Conservation (phyloP, 92 coral and sea anemone genomes). For the Zoanthus sansibaricus region DNA sequence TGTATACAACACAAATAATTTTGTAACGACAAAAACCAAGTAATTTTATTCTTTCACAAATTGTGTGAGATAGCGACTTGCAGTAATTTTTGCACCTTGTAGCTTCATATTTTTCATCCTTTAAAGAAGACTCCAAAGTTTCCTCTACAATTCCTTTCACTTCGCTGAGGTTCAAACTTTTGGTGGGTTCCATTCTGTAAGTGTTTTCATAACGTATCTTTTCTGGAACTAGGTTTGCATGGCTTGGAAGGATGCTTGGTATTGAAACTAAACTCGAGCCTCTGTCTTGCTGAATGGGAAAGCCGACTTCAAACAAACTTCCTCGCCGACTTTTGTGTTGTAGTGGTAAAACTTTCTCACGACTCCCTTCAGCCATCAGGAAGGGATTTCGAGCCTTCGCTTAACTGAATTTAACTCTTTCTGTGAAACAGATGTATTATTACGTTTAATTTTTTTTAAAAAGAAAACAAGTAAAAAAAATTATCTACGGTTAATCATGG, state of each 20-base stretch:
- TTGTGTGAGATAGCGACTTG: slow-evolving; percentile 85
- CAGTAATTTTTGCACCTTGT: slow-evolving; percentile 73
- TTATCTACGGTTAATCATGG: not conserved
- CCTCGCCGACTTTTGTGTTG: slow-evolving; percentile 78
- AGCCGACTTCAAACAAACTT: slow-evolving; percentile 98
- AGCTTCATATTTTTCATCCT: slow-evolving; percentile 78
- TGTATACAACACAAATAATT: slow-evolving; percentile 75
- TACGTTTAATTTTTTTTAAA: not conserved
- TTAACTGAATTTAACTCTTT: not conserved
- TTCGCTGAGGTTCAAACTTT: slow-evolving; percentile 85
- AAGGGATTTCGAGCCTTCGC: not conserved
- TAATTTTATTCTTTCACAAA: slow-evolving; percentile 83
- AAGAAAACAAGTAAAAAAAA: not conserved
- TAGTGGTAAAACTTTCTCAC: slow-evolving; percentile 31
- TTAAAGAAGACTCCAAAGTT: slow-evolving; percentile 86
- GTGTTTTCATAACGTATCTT: slow-evolving; percentile 91
- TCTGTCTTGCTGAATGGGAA: slow-evolving; percentile 85
- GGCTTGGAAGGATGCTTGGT: slow-evolving; percentile 88
- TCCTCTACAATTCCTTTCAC: slow-evolving; percentile 89
- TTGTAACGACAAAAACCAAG: slow-evolving; percentile 81
- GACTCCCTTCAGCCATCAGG: slow-evolving; percentile 35
- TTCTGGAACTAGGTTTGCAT: slow-evolving; percentile 66
- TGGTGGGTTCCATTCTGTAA: slow-evolving; percentile 92
- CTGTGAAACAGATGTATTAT: too few species aligned
- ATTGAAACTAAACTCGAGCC: slow-evolving; percentile 94